A percentile compares a stretch with the other conserved stretches of the same genome.
Evolutionary conservation across 2,113 vertebrate genomes (phyloP).

Genomic region (Gulo gulo): DNA sequence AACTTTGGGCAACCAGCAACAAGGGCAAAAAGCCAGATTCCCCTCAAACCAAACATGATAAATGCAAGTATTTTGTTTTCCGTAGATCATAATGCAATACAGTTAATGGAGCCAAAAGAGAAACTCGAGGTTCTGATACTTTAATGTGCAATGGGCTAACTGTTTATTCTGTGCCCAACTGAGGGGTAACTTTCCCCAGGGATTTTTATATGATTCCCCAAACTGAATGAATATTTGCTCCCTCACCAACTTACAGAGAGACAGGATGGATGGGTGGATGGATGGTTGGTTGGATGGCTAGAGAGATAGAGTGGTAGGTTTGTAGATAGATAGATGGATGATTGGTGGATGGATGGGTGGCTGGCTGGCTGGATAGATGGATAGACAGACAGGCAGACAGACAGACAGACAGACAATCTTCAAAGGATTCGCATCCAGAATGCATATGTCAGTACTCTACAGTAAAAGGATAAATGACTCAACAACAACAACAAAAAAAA

Average conservation of each 20-base stretch:
- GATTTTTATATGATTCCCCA: neutral
- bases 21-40: neutral
- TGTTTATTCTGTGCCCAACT: neutral
- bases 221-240: neutral
- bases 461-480: neutral
- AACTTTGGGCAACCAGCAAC: conserved; percentile 18
- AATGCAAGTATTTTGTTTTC: neutral
- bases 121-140: neutral
- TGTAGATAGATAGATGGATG: neutral
- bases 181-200: neutral
- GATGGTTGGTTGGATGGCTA: neutral
- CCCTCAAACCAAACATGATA: conserved; percentile 10
- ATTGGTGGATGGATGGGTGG: neutral
- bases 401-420: neutral
- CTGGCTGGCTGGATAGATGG: neutral
- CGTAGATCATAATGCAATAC: neutral
- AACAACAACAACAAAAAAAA: neutral
- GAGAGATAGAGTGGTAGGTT: neutral
- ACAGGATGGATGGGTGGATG: neutral
- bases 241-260: neutral
- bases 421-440: neutral
- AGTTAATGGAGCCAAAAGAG: neutral
- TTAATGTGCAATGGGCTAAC: neutral
- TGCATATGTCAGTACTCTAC: neutral
- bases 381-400: too few relatives aligned